Percentiles rank a stretch among this genome's conserved stretches.
phyloP scores from a whole-genome alignment of 2,113 vertebrate genomes.

The Nanger granti region DNA sequence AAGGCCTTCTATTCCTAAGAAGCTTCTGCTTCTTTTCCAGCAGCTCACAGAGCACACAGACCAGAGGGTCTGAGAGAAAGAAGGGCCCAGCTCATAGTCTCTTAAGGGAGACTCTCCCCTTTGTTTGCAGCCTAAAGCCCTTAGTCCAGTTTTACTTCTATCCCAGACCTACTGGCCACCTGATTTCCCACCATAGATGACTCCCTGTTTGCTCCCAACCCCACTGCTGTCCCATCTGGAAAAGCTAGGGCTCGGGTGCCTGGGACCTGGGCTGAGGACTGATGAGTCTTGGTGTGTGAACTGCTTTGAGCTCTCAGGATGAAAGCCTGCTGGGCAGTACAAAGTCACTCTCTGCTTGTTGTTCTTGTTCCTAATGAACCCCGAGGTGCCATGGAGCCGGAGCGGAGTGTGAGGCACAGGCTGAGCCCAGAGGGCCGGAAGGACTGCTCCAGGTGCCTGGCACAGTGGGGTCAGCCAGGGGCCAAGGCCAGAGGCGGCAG shows the following conservation, averaged over 20 bases:
- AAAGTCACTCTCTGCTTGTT: slow-evolving; percentile 59
- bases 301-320: slow-evolving; percentile 68
- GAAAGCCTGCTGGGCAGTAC: slow-evolving; percentile 64
- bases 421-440: background rate
- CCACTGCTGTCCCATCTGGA: background rate
- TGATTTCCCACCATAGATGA: slow-evolving; percentile 19
- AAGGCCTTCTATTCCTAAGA: background rate
- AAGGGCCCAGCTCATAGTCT: background rate
- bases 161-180: background rate
- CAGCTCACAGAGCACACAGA: background rate
- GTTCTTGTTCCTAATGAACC: slow-evolving; percentile 53
- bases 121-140: background rate
- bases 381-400: slow-evolving; percentile 22
- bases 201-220: background rate
- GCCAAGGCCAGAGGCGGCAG: slow-evolving; percentile 13
- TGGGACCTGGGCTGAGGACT: slow-evolving; percentile 1
- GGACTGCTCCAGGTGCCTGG: background rate
- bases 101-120: background rate
- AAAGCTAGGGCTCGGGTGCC: slow-evolving; percentile 5
- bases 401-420: slow-evolving; percentile 12
- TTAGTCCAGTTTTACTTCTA: background rate
- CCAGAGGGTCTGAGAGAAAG: background rate
- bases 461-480: slow-evolving; percentile 46
- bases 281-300: slow-evolving; percentile 63
- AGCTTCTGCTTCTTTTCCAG: background rate